A percentile compares a stretch with the other conserved stretches of the same genome.
Conservation (phyloP, 2,888 invertebrate species). For the Pheosia gnoma region DNA sequence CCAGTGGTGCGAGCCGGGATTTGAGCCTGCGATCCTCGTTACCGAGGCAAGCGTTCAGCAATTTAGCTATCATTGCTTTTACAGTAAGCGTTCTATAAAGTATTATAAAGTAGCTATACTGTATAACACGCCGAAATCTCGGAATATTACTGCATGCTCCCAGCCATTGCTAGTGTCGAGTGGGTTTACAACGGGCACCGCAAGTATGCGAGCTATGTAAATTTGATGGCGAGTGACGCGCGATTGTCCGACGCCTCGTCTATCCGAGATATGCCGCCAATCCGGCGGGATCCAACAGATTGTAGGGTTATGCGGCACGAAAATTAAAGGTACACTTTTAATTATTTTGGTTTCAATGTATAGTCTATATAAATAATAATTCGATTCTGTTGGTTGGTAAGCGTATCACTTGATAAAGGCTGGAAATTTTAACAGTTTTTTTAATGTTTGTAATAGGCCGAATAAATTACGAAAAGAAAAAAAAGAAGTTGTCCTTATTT, state of each 20-base stretch:
- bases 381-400: no score
- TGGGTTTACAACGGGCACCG: conserved; percentile 57
- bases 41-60: no score
- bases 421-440: no score
- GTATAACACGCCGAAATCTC: conserved; percentile 42
- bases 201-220: conserved; percentile 76
- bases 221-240: conserved; percentile 74
- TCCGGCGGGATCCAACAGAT: conserved; percentile 54
- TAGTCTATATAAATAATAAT: no score
- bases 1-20: no score
- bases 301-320: conserved; percentile 25
- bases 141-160: neutral
- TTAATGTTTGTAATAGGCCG: no score
- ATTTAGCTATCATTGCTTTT: no score
- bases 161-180: conserved; percentile 46
- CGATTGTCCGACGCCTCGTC: conserved; percentile 59
- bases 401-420: no score
- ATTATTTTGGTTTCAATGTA: neutral
- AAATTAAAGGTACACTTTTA: conserved; percentile 14
- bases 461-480: no score
- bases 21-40: no score
- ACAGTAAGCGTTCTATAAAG: no score
- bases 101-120: neutral
- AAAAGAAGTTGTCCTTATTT: no score
- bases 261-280: conserved; percentile 61